Percentiles rank a stretch among this genome's conserved stretches.
Evolutionary conservation across 2,797 vertebrate species (phyloP).

Genomic region (Scolopax bukidnonensis): DNA sequence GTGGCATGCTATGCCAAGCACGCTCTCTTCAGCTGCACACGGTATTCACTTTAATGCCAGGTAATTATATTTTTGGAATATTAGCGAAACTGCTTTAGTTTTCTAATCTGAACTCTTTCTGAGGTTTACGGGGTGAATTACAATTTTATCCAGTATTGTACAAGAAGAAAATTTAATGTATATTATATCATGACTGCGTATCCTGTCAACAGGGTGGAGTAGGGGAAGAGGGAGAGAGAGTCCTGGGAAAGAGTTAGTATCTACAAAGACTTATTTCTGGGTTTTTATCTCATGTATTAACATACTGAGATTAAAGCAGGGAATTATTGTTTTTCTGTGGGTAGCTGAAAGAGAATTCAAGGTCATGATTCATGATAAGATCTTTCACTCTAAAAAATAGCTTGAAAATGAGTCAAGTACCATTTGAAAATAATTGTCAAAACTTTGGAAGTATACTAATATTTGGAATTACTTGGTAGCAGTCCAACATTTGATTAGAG

Average conservation of each 20-base stretch:
- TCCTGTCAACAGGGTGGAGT: not conserved
- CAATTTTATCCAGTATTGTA: not conserved
- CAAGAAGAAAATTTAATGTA: not conserved
- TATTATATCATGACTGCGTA: not conserved
- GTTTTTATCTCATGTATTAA: not conserved
- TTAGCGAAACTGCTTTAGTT: not conserved
- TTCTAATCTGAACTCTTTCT: not conserved
- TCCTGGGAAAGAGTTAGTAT: not conserved
- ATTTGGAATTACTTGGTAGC: not conserved
- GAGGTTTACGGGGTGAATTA: not conserved
- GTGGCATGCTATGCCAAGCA: not conserved
- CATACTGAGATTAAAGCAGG: not conserved
- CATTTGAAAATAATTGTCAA: conserved; percentile 14
- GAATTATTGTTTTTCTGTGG: not conserved
- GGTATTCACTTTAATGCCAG: not conserved
- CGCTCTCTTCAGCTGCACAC: not conserved
- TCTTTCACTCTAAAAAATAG: not conserved
- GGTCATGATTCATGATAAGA: not conserved
- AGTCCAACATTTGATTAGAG: not conserved
- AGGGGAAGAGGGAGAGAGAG: not conserved
- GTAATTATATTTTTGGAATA: not conserved
- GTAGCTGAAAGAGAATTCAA: not conserved
- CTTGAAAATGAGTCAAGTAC: not conserved
- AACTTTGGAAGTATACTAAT: not conserved
- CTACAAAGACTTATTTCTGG: not conserved